Evolutionary conservation across 2,888 invertebrate species (phyloP).

Genomic region (Copidosoma aretas): DNA sequence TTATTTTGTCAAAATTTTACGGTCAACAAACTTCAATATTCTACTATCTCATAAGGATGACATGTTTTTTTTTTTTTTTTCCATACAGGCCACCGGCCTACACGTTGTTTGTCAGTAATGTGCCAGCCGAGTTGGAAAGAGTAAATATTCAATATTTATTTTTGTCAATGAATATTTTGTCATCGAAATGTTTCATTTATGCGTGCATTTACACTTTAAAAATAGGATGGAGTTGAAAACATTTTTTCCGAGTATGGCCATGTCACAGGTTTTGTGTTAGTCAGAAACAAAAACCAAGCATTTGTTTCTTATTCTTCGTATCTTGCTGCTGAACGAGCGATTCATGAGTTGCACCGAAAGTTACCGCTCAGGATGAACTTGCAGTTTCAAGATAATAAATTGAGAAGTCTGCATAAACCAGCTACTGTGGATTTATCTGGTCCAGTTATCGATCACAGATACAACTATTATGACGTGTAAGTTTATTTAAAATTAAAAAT

Average conservation of each 20-base stretch:
- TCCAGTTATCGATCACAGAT: conserved; percentile 38
- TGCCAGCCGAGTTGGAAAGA: background rate
- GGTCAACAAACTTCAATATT: too few relatives aligned
- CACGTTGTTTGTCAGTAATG: background rate
- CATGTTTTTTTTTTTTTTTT: background rate
- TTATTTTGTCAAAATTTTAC: too few relatives aligned
- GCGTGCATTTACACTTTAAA: too few relatives aligned
- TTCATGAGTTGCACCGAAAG: conserved; percentile 47
- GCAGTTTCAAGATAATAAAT: conserved; percentile 46
- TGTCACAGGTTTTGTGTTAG: conserved; percentile 31
- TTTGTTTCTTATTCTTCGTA: conserved; percentile 49
- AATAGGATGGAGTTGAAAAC: conserved; percentile 47
- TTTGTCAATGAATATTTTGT: too few relatives aligned
- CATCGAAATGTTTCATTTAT: too few relatives aligned
- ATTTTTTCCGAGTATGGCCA: conserved; percentile 49
- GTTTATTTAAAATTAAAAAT: conserved; percentile 11
- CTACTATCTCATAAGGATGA: background rate
- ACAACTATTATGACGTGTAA: conserved; percentile 31
- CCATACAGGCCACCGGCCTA: background rate
- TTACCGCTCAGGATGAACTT: conserved; percentile 51
- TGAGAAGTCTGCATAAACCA: background rate
- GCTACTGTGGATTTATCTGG: conserved; percentile 12
- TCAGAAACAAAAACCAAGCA: conserved; percentile 46
- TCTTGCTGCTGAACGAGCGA: conserved; percentile 53
- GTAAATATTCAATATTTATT: background rate